Evolutionary conservation across 2,797 vertebrate species (phyloP), one percentile per base, ranked within the genome.

Genomic region (Myioborus miniatus): DNA sequence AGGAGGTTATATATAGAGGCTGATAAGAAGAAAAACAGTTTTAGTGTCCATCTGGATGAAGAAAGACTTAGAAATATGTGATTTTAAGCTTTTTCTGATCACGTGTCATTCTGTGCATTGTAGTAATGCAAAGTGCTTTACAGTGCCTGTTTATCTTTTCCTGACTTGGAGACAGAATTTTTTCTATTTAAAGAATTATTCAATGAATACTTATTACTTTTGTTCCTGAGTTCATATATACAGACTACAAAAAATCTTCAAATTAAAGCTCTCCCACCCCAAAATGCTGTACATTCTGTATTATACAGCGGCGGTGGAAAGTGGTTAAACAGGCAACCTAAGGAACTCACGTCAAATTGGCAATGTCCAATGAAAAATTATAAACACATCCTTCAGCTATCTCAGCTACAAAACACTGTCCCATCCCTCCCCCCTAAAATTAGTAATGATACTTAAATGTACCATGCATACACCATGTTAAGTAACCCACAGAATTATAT

Each of bases 381-480:
- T 32, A 53, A 93, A 74, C 11, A 37, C 15, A 82, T 21, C 52
- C 39, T 79, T 84, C 53, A 56, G 32, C 78, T 55, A 53, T 17
- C 12, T 62, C 43, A 62, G n/a, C 14, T 72, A 74, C 36, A 65
- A 78, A 90, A 56, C 23, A 29, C 15, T 39, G 12, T 67, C 29
- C 27, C 16, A 55, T 32, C 68, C 59, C n/a, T 29, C 14, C 20
- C 3, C 13, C 19, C 1, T 2, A 15, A 77, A 76, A 11, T 2
- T 58, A 56, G 20, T 1, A 32, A 70, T 11, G 39, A 92, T 4
- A 5, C 2, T 37, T n/a, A 69, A 69, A 55, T 13, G 3, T 41
- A 39, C 23, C 4, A 13, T 8, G 9, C 8, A 47, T 11, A 7
- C 24, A 63, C 1, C 13, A 11, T 0, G 2, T 32, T 39, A 60